A percentile compares a stretch with the other conserved stretches of the same genome.
Conservation (phyloP, 2,888 invertebrate genomes). For the Andrena bucephala region DNA sequence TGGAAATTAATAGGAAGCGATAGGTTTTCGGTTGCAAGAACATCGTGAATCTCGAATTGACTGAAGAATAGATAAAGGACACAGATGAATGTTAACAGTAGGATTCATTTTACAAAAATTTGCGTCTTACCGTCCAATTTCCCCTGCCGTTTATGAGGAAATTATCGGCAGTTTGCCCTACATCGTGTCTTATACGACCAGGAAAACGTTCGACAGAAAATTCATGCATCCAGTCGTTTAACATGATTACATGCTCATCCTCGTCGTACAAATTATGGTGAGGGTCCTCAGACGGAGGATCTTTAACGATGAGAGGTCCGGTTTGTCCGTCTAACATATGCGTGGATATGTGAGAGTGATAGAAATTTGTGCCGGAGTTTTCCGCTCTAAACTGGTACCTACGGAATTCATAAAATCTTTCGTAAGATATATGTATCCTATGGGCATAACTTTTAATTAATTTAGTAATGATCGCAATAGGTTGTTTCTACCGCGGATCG, state of each 20-base stretch:
- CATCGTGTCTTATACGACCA: slow-evolving; percentile 87
- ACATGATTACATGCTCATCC: slow-evolving; percentile 51
- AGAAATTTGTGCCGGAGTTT: slow-evolving; percentile 72
- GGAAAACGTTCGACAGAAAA: slow-evolving; percentile 92
- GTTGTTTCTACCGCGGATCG: too few relatives aligned
- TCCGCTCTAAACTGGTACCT: slow-evolving; percentile 63
- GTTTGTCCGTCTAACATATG: slow-evolving; percentile 66
- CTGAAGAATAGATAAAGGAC: too few relatives aligned
- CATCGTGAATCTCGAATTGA: not conserved
- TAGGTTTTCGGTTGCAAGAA: too few relatives aligned
- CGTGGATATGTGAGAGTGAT: slow-evolving; percentile 66
- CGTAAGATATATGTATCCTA: not conserved
- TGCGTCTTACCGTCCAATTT: slow-evolving; percentile 49
- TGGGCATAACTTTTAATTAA: too few relatives aligned
- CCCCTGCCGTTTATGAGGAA: slow-evolving; percentile 94
- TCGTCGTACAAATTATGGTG: slow-evolving; percentile 46
- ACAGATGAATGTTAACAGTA: not conserved
- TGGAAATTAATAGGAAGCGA: too few relatives aligned
- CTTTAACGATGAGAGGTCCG: slow-evolving; percentile 62
- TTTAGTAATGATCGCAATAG: too few relatives aligned
- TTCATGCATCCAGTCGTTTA: slow-evolving; percentile 84
- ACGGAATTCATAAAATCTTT: too few relatives aligned
- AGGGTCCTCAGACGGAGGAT: slow-evolving; percentile 51
- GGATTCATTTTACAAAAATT: not conserved
- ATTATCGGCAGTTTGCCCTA: slow-evolving; percentile 92